Base-by-base conservation (phyloP, 2,113 vertebrate species). In the Psilopsiagon aurifrons region DNA sequence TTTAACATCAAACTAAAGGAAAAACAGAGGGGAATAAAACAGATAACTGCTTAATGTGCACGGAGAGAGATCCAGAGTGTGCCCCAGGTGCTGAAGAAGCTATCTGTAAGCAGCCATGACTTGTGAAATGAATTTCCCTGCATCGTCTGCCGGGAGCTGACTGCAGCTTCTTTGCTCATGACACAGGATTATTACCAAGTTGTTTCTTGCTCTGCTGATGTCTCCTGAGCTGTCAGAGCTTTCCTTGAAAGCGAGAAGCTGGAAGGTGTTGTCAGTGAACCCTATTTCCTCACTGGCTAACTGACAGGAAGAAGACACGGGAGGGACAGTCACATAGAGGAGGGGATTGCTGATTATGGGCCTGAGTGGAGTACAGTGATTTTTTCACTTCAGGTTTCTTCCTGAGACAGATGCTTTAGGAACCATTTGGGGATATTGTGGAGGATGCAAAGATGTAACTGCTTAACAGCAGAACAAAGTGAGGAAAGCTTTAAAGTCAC, bases 391-490 rank as follows among this genome's bases (percentile, higher is more conserved):
- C 51, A 5, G 27, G n/a, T 49, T 75, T 10, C 51, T 41, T 75
- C 47, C 86, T 28, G 47, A 35, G 37, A 20, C n/a, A 46, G 44
- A 14, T 17, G 37, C 24, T 2, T 47, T 3, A n/a, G 62, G 54
- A n/a, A 73, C 14, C 1, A 0, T 13, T 31, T n/a, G 19, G 59
- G 35, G 44, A 29, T 17, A 1, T 0, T 18, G 66, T 7, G 35
- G 17, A 29, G 54, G 73, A 44, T 44, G 60, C 14, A 11, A 18
- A 77, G 27, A 7, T 73, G 71, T 59, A 64, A 76, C 74, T 17
- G 1, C 31, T 39, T n/a, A 6, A 31, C 9, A 43, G 46, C 57
- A 46, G 62, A 43, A 55, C 35, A 7, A 76, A 41, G 39, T 5
- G 27, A 33, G 24, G 24, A 70, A 46, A 46, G 7, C 6, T 23